These are phyloP conservation scores for Protobothrops mucrosquamatus DNA, from an alignment of 2,113 vertebrate species.

Conservation along the genomic window DNA sequence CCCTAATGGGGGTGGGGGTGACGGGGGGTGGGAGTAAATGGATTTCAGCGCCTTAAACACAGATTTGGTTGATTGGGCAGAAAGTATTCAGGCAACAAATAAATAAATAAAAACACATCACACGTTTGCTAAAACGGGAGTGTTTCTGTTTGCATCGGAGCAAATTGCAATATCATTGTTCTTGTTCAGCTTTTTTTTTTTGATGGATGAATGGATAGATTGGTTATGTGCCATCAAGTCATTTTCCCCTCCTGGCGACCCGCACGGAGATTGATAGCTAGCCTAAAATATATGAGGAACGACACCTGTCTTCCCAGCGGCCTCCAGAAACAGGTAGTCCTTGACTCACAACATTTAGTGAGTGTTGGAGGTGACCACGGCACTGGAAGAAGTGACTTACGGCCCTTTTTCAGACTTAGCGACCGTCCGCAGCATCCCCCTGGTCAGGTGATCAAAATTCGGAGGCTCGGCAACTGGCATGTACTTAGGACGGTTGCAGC, in stretches of 20 bases:
- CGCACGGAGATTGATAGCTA: neutral
- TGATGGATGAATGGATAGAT: neutral
- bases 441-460: too few relatives aligned
- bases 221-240: neutral
- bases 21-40: neutral
- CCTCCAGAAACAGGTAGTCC: neutral
- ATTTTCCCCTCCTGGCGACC: neutral
- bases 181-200: neutral
- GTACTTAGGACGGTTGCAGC: too few relatives aligned
- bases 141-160: neutral
- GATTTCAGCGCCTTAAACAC: neutral
- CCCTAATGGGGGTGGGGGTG: neutral
- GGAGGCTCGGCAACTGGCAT: too few relatives aligned
- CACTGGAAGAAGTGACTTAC: too few relatives aligned
- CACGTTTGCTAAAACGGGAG: neutral
- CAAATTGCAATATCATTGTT: neutral
- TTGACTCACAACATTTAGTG: too few relatives aligned
- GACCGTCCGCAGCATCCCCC: too few relatives aligned
- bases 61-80: neutral
- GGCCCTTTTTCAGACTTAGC: too few relatives aligned
- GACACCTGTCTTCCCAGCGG: neutral
- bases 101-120: neutral
- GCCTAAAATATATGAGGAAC: neutral
- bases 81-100: neutral
- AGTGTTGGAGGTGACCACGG: too few relatives aligned